phyloP scores from a whole-genome alignment of 2,113 vertebrate species.

The Aspiorhynchus laticeps region DNA sequence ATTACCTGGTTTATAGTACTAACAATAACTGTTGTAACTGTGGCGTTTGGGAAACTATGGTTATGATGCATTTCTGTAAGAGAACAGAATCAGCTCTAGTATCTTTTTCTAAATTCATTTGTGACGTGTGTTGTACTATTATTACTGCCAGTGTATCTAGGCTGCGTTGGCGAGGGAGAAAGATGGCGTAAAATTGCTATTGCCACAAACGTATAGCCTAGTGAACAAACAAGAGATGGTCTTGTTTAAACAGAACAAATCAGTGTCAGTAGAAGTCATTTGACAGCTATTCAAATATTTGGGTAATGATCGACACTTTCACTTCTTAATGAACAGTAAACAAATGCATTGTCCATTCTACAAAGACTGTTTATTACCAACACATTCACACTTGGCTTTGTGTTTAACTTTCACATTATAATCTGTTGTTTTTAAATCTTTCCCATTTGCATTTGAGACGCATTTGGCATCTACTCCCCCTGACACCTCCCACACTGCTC shows the following conservation, averaged over 20 bases:
- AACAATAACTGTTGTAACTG: conserved; percentile 2
- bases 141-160: conserved; percentile 22
- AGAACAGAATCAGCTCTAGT: not conserved
- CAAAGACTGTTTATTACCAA: conserved; percentile 35
- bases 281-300: conserved; percentile 45
- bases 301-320: conserved; percentile 43
- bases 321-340: conserved; percentile 46
- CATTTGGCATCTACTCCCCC: conserved; percentile 51
- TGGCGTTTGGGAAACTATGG: not conserved
- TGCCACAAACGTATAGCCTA: conserved; percentile 39
- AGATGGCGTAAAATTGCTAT: conserved; percentile 34
- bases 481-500: conserved; percentile 51
- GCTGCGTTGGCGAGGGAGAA: not conserved
- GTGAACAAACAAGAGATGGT: conserved; percentile 49
- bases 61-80: not conserved
- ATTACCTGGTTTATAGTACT: not conserved
- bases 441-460: conserved; percentile 31
- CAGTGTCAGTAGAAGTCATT: conserved; percentile 37
- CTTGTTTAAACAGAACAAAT: conserved; percentile 43
- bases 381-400: conserved; percentile 39
- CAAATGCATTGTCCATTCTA: conserved; percentile 26
- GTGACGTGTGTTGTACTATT: conserved; percentile 12
- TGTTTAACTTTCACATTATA: conserved; percentile 35
- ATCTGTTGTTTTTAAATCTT: conserved; percentile 17
- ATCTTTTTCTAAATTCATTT: conserved; percentile 1